These are phyloP conservation scores for Cyclophora albipunctata DNA, from an alignment of 2,888 invertebrate genomes.

Conservation along the genomic window DNA sequence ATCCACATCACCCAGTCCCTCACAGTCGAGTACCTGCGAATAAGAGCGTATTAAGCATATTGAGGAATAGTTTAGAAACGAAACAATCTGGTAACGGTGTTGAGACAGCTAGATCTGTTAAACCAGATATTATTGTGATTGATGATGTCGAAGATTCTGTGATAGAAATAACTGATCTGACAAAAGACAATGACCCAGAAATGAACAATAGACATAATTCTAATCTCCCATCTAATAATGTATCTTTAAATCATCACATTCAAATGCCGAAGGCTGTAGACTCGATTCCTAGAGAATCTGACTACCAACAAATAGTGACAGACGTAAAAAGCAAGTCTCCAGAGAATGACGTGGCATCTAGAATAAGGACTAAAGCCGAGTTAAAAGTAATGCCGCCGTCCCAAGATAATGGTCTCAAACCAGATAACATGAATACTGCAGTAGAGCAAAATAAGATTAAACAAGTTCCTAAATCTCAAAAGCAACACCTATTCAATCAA, in stretches of 20 bases:
- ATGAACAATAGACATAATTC: conserved; percentile 25
- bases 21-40: conserved; percentile 75
- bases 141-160: conserved; percentile 67
- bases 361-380: conserved; percentile 91
- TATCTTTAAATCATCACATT: conserved; percentile 64
- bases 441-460: conserved; percentile 36
- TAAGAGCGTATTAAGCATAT: conserved; percentile 81
- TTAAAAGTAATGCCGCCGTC: conserved; percentile 78
- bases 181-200: conserved; percentile 52
- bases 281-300: conserved; percentile 74
- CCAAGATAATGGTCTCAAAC: conserved; percentile 41
- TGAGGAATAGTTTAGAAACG: conserved; percentile 82
- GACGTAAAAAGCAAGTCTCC: conserved; percentile 55
- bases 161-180: conserved; percentile 65
- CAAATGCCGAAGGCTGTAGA: conserved; percentile 82
- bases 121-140: conserved; percentile 69
- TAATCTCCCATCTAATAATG: conserved; percentile 21
- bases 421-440: conserved; percentile 29
- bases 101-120: conserved; percentile 69
- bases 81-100: conserved; percentile 67
- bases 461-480: conserved; percentile 58
- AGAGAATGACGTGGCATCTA: conserved; percentile 77
- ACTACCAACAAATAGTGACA: conserved; percentile 45
- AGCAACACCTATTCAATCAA: conserved; percentile 66
- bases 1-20: conserved; percentile 45